Evolutionary conservation across 1,140 invertebrate genomes (phyloP), one percentile per base, ranked within the genome.

Genomic region (Ips typographus): DNA sequence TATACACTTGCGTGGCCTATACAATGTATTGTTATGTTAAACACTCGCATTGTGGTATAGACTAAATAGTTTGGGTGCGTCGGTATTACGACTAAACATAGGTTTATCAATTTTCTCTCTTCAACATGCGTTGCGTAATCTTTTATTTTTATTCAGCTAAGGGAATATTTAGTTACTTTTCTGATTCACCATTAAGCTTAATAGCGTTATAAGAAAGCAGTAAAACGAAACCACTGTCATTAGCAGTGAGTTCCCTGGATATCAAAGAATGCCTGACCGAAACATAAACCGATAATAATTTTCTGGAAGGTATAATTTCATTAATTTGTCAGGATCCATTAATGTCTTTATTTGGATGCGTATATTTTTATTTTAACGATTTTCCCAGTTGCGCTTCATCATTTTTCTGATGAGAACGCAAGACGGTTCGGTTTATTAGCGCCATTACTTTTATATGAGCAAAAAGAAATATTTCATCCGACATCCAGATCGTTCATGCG

Each of bases 301-400:
- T 64, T 63, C 51, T 64, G 61, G 60, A 62, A 70, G 60, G 52
- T 64, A 70, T 70, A 70, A 70, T 70, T 70, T 61, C 53, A 70
- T 70, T 70, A 70, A 64, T 70, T 64, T 70, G 68, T 64, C 68
- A 64, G 55, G 47, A 64, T 57, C 68, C 68, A 70, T 70, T 70
- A 62, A 68, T 56, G 59, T 68, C 59, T 62, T 68, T 68, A 62
- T 62, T 56, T 43, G 36, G 55, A 51, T 44, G 61, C 52, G 43
- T 40, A 70, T 64, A 63, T 58, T 70, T 70, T 70, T 51, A 52
- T 70, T 70, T 70, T 70, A 70, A 70, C 64, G 43, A 61, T 40
- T 70, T 70, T 64, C 59, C 64, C 43, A 53, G 53, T 70, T 70
- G 61, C 58, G 49, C 61, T 64, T 36, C 39, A 70, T 68, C 65